A percentile compares a stretch with the other conserved stretches of the same genome.
Conservation (phyloP, 2,888 invertebrate genomes). For the Drosophila dives region DNA sequence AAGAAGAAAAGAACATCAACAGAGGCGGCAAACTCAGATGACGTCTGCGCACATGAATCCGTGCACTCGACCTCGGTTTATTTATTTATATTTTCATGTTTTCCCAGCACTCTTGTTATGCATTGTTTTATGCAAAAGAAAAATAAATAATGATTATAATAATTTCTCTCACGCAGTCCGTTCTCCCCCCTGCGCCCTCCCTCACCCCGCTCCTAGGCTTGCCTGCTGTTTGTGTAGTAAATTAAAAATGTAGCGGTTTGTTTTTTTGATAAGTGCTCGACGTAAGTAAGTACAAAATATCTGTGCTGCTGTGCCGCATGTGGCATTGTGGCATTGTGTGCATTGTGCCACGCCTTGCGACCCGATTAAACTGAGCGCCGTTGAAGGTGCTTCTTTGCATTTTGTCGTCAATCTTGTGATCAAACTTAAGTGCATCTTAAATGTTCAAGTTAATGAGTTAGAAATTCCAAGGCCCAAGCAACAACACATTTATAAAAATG, state of each 20-base stretch:
- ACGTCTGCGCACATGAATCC: conserved; percentile 52
- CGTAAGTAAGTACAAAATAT: conserved; percentile 34
- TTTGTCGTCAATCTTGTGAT: conserved; percentile 24
- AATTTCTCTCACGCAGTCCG: conserved; percentile 55
- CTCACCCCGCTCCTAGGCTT: conserved; percentile 8
- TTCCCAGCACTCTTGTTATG: conserved; percentile 38
- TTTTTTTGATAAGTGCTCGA: conserved; percentile 50
- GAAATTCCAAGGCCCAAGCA: conserved; percentile 38
- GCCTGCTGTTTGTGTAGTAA: conserved; percentile 74
- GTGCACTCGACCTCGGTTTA: conserved; percentile 78
- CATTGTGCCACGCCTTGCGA: conserved; percentile 15
- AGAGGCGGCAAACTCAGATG: conserved; percentile 8
- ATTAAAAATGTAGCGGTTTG: conserved; percentile 72
- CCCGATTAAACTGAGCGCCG: conserved; percentile 11
- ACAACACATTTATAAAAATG: neutral
- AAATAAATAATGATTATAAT: conserved; percentile 27
- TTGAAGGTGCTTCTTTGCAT: conserved; percentile 17
- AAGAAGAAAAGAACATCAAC: conserved; percentile 17
- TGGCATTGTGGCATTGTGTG: conserved; percentile 43
- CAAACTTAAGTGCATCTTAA: conserved; percentile 56
- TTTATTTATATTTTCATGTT: conserved; percentile 78
- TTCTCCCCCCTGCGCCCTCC: too few relatives aligned
- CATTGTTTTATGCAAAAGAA: conserved; percentile 52
- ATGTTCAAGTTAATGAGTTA: conserved; percentile 65
- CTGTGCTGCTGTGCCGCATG: conserved; percentile 30